A percentile compares a stretch with the other conserved stretches of the same genome.
Conservation (phyloP, 2,113 vertebrate genomes). For the Noturus placidus region DNA sequence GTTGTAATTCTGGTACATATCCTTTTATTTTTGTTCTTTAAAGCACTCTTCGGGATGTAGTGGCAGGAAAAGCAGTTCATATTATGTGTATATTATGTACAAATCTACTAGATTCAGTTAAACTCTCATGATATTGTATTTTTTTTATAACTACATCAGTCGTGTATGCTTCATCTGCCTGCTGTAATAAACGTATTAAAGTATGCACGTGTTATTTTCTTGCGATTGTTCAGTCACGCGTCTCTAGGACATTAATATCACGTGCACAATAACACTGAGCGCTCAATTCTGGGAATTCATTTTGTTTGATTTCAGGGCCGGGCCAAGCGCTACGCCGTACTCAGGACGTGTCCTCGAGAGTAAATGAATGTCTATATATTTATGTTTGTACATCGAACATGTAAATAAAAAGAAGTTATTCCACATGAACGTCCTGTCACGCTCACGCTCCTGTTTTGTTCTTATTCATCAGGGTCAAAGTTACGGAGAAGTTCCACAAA, state of each 20-base stretch:
- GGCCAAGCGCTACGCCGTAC: conserved; percentile 60
- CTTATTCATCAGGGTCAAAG: too few relatives aligned
- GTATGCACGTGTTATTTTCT: conserved; percentile 1
- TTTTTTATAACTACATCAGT: conserved; percentile 1
- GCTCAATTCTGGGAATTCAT: background rate
- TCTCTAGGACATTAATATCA: background rate
- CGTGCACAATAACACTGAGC: background rate
- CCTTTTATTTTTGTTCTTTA: conserved; percentile 57
- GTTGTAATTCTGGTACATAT: conserved; percentile 36
- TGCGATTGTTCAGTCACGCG: background rate
- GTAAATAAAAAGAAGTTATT: conserved; percentile 74
- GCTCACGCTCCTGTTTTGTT: too few relatives aligned
- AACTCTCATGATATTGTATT: conserved; percentile 56
- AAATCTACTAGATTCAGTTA: conserved; percentile 64
- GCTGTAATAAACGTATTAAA: conserved; percentile 8
- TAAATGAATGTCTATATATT: conserved; percentile 72
- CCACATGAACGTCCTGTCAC: background rate
- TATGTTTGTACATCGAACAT: conserved; percentile 74
- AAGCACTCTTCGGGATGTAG: conserved; percentile 65
- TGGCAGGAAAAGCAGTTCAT: conserved; percentile 67
- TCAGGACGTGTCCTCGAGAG: conserved; percentile 61
- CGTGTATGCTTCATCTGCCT: conserved; percentile 4
- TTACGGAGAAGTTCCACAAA: background rate
- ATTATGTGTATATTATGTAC: conserved; percentile 80
- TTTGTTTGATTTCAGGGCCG: background rate